Evolutionary conservation across 2,113 vertebrate species (phyloP).

Genomic region (Perognathus longimembris): DNA sequence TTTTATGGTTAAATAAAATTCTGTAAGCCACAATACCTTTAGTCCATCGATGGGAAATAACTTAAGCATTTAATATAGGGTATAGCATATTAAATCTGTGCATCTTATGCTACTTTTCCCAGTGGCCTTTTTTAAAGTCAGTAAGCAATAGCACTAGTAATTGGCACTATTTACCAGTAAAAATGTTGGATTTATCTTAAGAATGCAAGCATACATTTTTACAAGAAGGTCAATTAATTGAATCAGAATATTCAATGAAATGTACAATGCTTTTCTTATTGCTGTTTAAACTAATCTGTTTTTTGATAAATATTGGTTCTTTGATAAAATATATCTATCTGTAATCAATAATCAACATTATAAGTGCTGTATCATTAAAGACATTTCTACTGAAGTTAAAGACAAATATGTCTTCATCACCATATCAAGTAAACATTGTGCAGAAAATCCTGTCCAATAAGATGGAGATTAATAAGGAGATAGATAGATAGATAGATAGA

Average conservation of each 20-base stretch:
- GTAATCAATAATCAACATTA: background rate
- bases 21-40: background rate
- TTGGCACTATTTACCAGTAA: background rate
- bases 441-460: background rate
- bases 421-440: background rate
- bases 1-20: background rate
- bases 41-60: background rate
- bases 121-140: background rate
- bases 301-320: background rate
- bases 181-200: background rate
- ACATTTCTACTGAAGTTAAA: background rate
- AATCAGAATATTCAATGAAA: conserved; percentile 10
- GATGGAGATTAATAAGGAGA: background rate
- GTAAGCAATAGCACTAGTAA: background rate
- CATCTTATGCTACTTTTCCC: background rate
- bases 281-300: background rate
- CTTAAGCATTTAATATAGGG: background rate
- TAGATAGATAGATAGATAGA: background rate
- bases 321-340: background rate
- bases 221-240: background rate
- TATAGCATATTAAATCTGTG: background rate
- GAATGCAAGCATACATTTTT: background rate
- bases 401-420: background rate
- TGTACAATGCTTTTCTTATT: background rate
- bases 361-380: background rate